Base-by-base conservation (phyloP, 2,888 invertebrate genomes). In the Copidosoma aretas region DNA sequence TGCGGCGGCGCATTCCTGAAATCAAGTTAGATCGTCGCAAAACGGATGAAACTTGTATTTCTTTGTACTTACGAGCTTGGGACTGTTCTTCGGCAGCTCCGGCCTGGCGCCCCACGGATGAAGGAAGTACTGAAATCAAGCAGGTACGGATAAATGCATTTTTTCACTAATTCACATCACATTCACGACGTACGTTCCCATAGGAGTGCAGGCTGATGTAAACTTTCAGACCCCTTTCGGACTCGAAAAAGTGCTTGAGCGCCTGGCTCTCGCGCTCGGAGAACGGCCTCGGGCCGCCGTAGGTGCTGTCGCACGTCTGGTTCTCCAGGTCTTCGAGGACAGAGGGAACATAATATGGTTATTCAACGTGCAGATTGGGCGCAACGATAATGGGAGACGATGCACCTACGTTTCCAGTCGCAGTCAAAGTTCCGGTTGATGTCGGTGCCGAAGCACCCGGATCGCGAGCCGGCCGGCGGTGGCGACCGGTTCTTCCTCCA, bases 171-270 rank as follows among this genome's bases (percentile, higher is more conserved):
- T n/a, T 19, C 10, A 19, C 3, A 49, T 49, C n/a, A n/a, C n/a
- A n/a, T 49, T 49, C 17, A 49, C 3, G 1, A 60, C 60, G 52
- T 46, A 82, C 82, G 73, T 88, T 87, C 15, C 93, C 93, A 76
- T 87, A 93, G 21, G 93, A 91, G 78, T 94, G 94, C 71, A 93
- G 84, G 0, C 91, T 89, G 15, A 93, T 77, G 79, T 92, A 94
- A 69, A 91, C 83, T 62, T 89, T 86, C 24, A 89, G 84, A 14
- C 82, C 76, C 0, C 86, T 83, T 43, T 88, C 78, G 1, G 86
- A 80, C 1, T 85, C 75, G 39, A 92, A 79, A 71, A 90, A 85
- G 70, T 89, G 87, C 0, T 88, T 84, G 2, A 93, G 84, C 53
- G 87, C 85, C 32, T 77, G 77, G 0, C 87, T 89, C 83, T 92